Evolutionary conservation across 2,113 vertebrate genomes (phyloP).

Genomic region (Crotalus tigris): DNA sequence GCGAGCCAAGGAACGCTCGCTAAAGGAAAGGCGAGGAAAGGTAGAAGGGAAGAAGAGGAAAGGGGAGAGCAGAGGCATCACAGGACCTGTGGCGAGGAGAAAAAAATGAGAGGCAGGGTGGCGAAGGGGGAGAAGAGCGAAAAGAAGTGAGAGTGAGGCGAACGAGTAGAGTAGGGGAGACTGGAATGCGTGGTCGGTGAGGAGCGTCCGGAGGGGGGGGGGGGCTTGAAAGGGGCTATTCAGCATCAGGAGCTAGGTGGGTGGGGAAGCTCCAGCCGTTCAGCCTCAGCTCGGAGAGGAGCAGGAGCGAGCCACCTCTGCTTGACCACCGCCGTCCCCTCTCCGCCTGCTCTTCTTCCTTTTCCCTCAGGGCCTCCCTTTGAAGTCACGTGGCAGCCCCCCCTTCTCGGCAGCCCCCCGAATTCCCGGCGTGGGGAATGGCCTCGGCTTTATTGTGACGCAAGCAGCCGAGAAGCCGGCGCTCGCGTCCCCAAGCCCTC

Average conservation of each 20-base stretch:
- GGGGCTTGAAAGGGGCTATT: neutral
- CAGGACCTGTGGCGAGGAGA: neutral
- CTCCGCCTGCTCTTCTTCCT: neutral
- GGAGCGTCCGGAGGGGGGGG: neutral
- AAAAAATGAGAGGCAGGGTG: no score
- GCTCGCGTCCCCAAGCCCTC: neutral
- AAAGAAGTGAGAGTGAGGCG: neutral
- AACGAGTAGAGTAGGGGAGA: neutral
- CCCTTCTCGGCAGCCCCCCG: constrained; percentile 12
- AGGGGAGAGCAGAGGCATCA: neutral
- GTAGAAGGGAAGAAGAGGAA: neutral
- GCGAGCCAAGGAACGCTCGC: constrained; percentile 14
- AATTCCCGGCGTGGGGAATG: constrained; percentile 26
- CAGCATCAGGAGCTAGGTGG: neutral
- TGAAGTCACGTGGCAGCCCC: constrained; percentile 32
- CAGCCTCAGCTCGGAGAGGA: neutral
- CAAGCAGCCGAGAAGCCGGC: constrained; percentile 26
- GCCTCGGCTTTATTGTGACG: constrained; percentile 38
- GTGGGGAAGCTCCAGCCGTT: neutral
- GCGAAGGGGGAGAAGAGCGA: neutral
- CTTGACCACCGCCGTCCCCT: neutral
- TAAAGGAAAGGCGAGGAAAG: neutral
- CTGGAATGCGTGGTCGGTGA: neutral
- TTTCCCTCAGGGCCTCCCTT: constrained; percentile 11
- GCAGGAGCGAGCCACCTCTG: neutral